Conservation (phyloP, 2,113 vertebrate genomes). For the Origma solitaria region DNA sequence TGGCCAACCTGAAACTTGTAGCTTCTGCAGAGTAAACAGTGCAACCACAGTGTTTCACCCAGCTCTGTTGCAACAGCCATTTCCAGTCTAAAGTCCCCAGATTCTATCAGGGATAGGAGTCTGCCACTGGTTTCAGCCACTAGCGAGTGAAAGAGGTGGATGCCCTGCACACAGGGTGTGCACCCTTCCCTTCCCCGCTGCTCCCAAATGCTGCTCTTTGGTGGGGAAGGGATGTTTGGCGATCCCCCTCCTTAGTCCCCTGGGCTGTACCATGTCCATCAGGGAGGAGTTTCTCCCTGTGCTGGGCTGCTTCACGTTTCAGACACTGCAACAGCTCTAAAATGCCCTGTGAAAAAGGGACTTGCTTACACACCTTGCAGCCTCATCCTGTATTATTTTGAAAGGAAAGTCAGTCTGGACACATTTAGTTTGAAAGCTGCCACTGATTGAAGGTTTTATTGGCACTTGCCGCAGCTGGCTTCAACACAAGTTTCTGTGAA, state of each 20-base stretch:
- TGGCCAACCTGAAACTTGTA: neutral
- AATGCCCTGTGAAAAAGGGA: neutral
- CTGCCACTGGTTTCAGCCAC: neutral
- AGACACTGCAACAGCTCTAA: neutral
- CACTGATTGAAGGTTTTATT: neutral
- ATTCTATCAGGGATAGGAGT: neutral
- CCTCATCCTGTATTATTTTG: neutral
- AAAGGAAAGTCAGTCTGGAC: neutral
- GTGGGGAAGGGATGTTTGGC: neutral
- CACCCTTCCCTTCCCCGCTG: neutral
- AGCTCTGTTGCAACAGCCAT: neutral
- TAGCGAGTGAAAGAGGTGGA: neutral
- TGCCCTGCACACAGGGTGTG: neutral
- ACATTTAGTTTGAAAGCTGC: neutral
- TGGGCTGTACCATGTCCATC: fast-evolving
- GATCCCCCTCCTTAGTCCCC: neutral
- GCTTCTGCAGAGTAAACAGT: neutral
- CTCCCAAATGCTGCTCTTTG: neutral
- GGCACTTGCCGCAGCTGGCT: neutral
- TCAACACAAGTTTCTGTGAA: slow-evolving; percentile 32
- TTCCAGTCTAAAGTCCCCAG: neutral
- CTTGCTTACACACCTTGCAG: neutral
- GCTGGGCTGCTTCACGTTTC: neutral
- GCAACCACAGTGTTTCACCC: neutral
- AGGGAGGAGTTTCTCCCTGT: neutral